Conservation (phyloP, 1,140 invertebrate species). For the Subanguina moxae region DNA sequence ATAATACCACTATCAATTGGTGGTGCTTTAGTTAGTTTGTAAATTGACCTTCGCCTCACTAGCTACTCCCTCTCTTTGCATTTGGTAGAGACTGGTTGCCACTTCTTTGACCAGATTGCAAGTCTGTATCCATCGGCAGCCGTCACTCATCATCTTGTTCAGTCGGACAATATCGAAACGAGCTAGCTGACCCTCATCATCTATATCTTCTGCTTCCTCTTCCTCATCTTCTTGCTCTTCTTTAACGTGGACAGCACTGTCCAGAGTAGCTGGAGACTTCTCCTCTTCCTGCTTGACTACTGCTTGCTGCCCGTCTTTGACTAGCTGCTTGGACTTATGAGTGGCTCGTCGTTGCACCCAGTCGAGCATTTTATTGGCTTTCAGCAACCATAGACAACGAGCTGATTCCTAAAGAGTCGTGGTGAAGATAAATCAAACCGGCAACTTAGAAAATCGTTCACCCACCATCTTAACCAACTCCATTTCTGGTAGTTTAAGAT, state of each 20-base stretch:
- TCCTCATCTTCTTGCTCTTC: slow-evolving; percentile 5
- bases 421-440: background rate
- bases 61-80: background rate
- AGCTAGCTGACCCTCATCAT: slow-evolving; percentile 5
- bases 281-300: background rate
- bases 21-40: background rate
- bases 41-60: slow-evolving; percentile 12
- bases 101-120: background rate
- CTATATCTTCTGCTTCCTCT: slow-evolving; percentile 13
- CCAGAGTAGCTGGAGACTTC: background rate
- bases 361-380: slow-evolving; percentile 20
- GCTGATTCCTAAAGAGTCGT: slow-evolving; percentile 23
- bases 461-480: background rate
- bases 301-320: background rate
- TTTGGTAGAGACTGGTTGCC: slow-evolving; percentile 5
- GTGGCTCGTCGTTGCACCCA: background rate
- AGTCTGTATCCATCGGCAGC: background rate
- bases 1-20: no score
- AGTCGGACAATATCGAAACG: slow-evolving; percentile 6
- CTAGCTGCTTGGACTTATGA: background rate
- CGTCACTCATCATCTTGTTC: slow-evolving; percentile 4
- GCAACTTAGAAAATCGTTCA: background rate
- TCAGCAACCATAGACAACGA: slow-evolving; percentile 26
- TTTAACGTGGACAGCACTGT: background rate
- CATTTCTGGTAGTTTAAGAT: slow-evolving; percentile 7